Conservation (phyloP, 1,140 invertebrate species). For the Solen grandis region DNA sequence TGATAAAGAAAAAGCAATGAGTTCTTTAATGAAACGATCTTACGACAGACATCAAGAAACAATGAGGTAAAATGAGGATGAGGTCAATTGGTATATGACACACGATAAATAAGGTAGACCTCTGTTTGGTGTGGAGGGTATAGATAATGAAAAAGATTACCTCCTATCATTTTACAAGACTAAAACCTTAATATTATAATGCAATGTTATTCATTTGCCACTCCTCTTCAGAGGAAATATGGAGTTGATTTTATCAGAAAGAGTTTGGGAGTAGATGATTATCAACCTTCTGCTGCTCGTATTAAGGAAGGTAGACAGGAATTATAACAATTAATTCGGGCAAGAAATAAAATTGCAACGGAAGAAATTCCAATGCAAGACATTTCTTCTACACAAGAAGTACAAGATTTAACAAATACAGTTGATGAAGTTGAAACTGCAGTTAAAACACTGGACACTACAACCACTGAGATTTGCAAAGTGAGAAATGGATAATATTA, state of each 20-base stretch:
- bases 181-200: background rate
- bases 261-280: too few species aligned
- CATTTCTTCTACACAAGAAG: too few species aligned
- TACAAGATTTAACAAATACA: too few species aligned
- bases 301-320: constrained; percentile 8
- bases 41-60: background rate
- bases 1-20: background rate
- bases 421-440: too few species aligned
- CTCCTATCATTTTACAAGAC: too few species aligned
- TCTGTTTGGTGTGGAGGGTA: too few species aligned
- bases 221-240: constrained; percentile 10
- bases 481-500: too few species aligned
- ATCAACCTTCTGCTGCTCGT: background rate
- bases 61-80: background rate
- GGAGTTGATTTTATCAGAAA: background rate
- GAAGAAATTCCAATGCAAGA: constrained; percentile 1
- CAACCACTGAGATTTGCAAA: too few species aligned
- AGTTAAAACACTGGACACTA: too few species aligned
- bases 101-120: too few species aligned
- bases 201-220: constrained; percentile 4
- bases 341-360: background rate
- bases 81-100: too few species aligned
- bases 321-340: background rate
- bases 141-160: too few species aligned
- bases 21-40: background rate